Conservation (phyloP, 2,113 vertebrate genomes). For the Silurus meridionalis region DNA sequence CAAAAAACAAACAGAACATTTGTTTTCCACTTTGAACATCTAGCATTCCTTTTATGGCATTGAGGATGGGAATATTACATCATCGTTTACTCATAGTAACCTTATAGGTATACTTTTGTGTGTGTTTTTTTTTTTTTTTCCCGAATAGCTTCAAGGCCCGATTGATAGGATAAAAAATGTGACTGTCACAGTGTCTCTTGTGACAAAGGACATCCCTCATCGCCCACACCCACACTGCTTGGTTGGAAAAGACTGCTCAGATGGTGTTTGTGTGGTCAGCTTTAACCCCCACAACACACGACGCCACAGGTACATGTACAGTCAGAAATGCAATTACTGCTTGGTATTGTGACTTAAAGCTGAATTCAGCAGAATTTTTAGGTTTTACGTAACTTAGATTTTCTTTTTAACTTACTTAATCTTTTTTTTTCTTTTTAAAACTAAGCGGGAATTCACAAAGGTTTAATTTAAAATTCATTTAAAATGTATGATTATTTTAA, state of each 20-base stretch:
- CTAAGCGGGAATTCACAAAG: too few species aligned
- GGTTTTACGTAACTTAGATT: too few species aligned
- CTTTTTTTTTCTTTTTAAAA: too few species aligned
- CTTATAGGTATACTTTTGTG: not conserved
- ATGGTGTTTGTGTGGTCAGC: constrained; percentile 78
- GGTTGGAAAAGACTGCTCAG: constrained; percentile 89
- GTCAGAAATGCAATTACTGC: not conserved
- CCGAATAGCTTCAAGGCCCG: constrained; percentile 71
- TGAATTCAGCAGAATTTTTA: not conserved
- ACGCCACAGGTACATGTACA: constrained; percentile 77
- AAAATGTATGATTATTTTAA: too few species aligned
- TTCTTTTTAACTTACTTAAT: too few species aligned
- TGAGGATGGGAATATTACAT: not conserved
- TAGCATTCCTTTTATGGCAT: not conserved
- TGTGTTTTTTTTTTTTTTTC: not conserved
- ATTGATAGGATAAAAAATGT: constrained; percentile 74
- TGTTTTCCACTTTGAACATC: not conserved
- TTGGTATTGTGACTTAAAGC: not conserved
- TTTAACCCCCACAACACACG: constrained; percentile 77
- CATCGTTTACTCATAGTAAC: not conserved
- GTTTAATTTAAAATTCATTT: too few species aligned
- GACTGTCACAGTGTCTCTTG: constrained; percentile 81
- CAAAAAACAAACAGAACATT: constrained; percentile 6
- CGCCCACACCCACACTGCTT: constrained; percentile 91
- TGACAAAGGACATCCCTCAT: constrained; percentile 89